Evolutionary conservation across 2,797 vertebrate species (phyloP).

Genomic region (Leucoraja ocellata): DNA sequence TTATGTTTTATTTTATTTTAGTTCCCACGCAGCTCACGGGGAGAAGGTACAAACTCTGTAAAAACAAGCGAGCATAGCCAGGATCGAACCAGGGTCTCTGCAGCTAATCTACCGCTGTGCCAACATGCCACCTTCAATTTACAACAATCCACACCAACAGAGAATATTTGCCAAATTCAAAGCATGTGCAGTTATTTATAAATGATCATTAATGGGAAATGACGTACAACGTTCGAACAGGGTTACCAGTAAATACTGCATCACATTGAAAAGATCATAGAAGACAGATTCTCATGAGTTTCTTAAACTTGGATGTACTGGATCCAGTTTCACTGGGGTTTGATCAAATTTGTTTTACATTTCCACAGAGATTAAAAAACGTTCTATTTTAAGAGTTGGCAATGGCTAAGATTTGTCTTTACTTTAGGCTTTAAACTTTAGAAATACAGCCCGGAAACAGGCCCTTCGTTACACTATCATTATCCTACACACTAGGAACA

Average conservation of each 20-base stretch:
- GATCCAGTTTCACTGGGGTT: not conserved
- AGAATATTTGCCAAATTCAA: not conserved
- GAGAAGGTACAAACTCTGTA: too few relatives aligned
- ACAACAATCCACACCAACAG: not conserved
- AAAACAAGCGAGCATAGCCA: too few relatives aligned
- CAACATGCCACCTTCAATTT: too few relatives aligned
- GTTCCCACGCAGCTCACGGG: too few relatives aligned
- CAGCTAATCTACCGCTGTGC: too few relatives aligned
- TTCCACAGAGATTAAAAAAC: not conserved
- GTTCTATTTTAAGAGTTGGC: not conserved
- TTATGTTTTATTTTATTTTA: too few relatives aligned
- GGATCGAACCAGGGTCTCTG: too few relatives aligned
- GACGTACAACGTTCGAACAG: not conserved
- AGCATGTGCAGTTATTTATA: not conserved
- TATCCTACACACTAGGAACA: too few relatives aligned
- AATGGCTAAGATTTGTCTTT: not conserved
- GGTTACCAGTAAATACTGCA: slow-evolving; percentile 15
- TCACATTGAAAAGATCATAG: not conserved
- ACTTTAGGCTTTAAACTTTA: too few relatives aligned
- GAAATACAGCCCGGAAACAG: too few relatives aligned
- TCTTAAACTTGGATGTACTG: not conserved
- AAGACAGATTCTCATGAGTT: not conserved
- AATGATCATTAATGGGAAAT: not conserved
- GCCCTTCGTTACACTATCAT: too few relatives aligned
- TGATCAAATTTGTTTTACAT: not conserved